These are phyloP conservation scores for Spea hammondii DNA, from an alignment of 2,797 vertebrate genomes.

Conservation along the genomic window DNA sequence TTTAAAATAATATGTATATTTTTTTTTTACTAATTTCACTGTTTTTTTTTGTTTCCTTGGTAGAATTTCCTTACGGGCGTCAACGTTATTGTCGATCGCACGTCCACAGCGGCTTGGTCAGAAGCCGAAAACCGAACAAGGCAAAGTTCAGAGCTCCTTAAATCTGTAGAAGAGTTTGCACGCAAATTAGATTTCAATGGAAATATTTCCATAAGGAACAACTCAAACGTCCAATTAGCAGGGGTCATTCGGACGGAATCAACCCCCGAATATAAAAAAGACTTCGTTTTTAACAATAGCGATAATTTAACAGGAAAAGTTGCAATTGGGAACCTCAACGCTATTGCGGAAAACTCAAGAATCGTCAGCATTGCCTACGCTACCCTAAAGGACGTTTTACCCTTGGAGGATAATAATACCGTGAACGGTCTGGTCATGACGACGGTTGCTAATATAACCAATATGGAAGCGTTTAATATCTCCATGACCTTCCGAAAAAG, in stretches of 20 bases:
- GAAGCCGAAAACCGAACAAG: conserved; percentile 44
- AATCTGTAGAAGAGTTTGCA: conserved; percentile 69
- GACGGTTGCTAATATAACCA: conserved; percentile 56
- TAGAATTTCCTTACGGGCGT: conserved; percentile 76
- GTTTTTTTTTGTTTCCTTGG: conserved; percentile 35
- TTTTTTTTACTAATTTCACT: neutral
- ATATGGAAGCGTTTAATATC: conserved; percentile 56
- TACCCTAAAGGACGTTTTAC: conserved; percentile 70
- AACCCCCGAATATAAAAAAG: conserved; percentile 39
- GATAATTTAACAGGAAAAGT: conserved; percentile 66
- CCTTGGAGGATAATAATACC: neutral
- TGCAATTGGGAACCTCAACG: conserved; percentile 56
- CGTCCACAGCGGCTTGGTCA: conserved; percentile 64
- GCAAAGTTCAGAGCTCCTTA: conserved; percentile 69
- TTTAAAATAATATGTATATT: no score
- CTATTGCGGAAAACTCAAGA: conserved; percentile 49
- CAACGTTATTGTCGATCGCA: conserved; percentile 63
- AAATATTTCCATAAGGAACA: conserved; percentile 51
- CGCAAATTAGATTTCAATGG: conserved; percentile 49
- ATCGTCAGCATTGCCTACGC: conserved; percentile 76
- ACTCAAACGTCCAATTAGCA: conserved; percentile 62
- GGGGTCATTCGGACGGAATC: conserved; percentile 51
- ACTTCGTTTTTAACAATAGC: conserved; percentile 36
- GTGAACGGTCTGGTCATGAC: conserved; percentile 75
- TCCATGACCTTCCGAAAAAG: conserved; percentile 71